Conservation (phyloP, 2,888 invertebrate species). For the Mimachlamys varia region DNA sequence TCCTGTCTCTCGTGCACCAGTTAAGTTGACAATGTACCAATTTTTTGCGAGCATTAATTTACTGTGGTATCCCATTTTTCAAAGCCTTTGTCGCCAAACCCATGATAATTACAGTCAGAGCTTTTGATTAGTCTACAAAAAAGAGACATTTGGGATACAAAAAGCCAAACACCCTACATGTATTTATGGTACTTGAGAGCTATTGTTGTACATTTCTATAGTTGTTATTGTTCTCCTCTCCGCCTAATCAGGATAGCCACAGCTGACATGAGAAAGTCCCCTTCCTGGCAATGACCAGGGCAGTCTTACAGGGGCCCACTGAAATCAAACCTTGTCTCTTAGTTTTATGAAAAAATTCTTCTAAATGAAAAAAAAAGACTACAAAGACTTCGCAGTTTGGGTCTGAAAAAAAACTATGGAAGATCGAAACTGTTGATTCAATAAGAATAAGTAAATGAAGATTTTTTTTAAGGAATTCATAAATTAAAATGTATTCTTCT, state of each 20-base stretch:
- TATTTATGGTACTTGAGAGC: background rate
- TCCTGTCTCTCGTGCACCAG: background rate
- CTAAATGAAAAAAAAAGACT: background rate
- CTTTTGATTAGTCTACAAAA: constrained; percentile 6
- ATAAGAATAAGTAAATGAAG: no score
- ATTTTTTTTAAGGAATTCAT: no score
- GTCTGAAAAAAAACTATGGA: no score
- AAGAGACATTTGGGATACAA: background rate
- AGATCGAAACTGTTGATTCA: no score
- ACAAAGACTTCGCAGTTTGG: no score
- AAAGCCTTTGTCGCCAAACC: background rate
- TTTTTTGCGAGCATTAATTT: background rate
- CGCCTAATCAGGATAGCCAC: background rate
- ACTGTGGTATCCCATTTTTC: background rate
- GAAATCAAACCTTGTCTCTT: background rate
- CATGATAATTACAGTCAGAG: background rate
- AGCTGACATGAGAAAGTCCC: background rate
- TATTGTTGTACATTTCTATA: background rate
- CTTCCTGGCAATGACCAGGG: background rate
- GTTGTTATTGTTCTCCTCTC: background rate
- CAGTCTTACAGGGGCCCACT: background rate
- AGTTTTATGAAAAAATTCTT: background rate
- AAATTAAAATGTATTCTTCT: background rate
- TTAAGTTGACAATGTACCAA: background rate
- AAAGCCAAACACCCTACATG: background rate